Base-by-base conservation (phyloP, 2,797 vertebrate genomes). In the Chaunax sp. region DNA sequence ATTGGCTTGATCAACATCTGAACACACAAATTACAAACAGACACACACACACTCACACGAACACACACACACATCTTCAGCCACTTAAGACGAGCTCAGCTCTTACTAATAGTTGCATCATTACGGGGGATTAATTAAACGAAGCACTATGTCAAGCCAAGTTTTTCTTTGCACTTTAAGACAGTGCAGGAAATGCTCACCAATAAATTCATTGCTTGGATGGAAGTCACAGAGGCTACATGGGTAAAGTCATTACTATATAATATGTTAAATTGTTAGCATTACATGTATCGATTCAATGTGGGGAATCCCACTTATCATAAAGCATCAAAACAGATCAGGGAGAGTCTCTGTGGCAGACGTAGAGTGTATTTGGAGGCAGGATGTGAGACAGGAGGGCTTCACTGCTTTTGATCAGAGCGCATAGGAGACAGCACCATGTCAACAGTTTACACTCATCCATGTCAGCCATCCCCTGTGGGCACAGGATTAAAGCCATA, bases 21-120 rank as follows among this genome's bases (percentile, higher is more conserved):
- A 8, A 38, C 35, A 51, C 58, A 52, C 60, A 37, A 8, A 62
- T 50, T 26, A 51, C 35, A 70, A 38, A 38, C 44, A 58, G 12
- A 19, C 37, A 13, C 46, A 4, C 40, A 47, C 63, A 58, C 30
- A 50, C 22, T 37, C 43, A 52, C 58, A 52, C 53, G 38, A 54
- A 44, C 51, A 53, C 49, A 47, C 66, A 67, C 54, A 67, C 66
- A 75, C 74, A 72, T 72, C 88, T 89, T 75, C 61, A 89, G 69
- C 85, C 86, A 89, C 89, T 92, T 86, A 88, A 87, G 80, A 85
- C 81, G 30, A 87, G 77, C 87, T 69, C 81, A 73, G 84, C 83
- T 92, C 89, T 94, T 94, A 91, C 94, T 81, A 89, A 90, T 80
- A 85, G 92, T 95, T 95, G 92, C 94, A 94, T 95, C 94, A 95